These are phyloP conservation scores for Pectinophora gossypiella DNA, from an alignment of 1,140 invertebrate genomes.

Conservation along the genomic window DNA sequence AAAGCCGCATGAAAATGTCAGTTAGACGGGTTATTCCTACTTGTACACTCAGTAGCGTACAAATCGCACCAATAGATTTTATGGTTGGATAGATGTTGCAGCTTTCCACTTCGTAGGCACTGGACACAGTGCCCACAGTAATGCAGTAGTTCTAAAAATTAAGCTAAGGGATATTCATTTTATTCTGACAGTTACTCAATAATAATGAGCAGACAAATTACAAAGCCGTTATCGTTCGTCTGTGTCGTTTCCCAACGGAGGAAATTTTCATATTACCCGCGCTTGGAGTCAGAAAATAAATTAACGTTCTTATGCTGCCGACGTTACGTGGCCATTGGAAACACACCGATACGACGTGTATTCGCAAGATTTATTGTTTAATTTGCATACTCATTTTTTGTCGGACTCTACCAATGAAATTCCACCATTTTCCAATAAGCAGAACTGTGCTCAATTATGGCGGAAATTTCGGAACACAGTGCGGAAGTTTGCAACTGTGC, in stretches of 20 bases:
- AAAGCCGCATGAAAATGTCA: too few relatives aligned
- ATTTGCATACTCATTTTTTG: constrained; percentile 6
- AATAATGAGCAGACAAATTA: too few relatives aligned
- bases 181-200: too few relatives aligned
- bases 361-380: constrained; percentile 1
- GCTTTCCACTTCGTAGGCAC: background rate
- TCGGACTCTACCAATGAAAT: background rate
- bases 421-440: background rate
- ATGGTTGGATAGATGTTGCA: too few relatives aligned
- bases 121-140: background rate
- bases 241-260: constrained; percentile 12
- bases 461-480: too few relatives aligned
- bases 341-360: constrained; percentile 5
- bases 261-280: constrained; percentile 24
- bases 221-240: constrained; percentile 17
- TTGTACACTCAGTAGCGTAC: too few relatives aligned
- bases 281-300: constrained; percentile 22
- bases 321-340: constrained; percentile 8
- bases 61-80: too few relatives aligned
- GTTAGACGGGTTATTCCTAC: too few relatives aligned
- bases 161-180: too few relatives aligned
- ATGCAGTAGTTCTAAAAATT: too few relatives aligned
- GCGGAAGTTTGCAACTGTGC: too few relatives aligned
- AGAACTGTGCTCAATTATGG: too few relatives aligned
- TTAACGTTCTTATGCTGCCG: constrained; percentile 26